These are phyloP conservation scores for Drosophila pseudotalamancana DNA, from an alignment of 2,888 invertebrate species.

Conservation along the genomic window DNA sequence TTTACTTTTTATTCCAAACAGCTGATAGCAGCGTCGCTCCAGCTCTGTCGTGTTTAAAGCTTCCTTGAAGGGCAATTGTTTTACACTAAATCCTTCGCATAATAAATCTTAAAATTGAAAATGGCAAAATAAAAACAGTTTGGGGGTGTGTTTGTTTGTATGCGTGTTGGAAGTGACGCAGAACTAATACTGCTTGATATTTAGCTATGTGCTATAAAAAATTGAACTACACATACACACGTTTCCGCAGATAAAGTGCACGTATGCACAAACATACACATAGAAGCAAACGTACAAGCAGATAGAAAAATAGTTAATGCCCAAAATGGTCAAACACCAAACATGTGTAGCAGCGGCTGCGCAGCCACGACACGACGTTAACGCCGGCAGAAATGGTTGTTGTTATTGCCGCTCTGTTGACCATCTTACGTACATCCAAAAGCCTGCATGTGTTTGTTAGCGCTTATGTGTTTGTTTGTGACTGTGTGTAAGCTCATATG, in stretches of 20 bases:
- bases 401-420: conserved; percentile 57
- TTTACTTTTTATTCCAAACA: conserved; percentile 37
- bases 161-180: conserved; percentile 11
- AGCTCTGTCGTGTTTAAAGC: conserved; percentile 11
- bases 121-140: conserved; percentile 2
- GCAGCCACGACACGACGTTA: conserved; percentile 39
- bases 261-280: conserved; percentile 9
- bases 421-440: conserved; percentile 37
- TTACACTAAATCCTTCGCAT: conserved; percentile 11
- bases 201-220: conserved; percentile 59
- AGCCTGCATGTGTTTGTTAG: background rate
- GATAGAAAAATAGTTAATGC: conserved; percentile 52
- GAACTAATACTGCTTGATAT: conserved; percentile 64
- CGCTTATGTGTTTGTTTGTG: background rate
- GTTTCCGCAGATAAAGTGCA: conserved; percentile 4
- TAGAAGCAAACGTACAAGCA: conserved; percentile 10
- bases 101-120: conserved; percentile 26
- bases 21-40: conserved; percentile 42
- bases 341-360: conserved; percentile 66
- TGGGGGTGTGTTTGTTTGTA: conserved; percentile 7
- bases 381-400: conserved; percentile 44
- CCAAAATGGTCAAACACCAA: conserved; percentile 70
- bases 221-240: conserved; percentile 13
- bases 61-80: conserved; percentile 14
- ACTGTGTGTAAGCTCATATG: conserved; percentile 35